Conservation (phyloP, 1,140 invertebrate species). For the Brachystomella parvula region DNA sequence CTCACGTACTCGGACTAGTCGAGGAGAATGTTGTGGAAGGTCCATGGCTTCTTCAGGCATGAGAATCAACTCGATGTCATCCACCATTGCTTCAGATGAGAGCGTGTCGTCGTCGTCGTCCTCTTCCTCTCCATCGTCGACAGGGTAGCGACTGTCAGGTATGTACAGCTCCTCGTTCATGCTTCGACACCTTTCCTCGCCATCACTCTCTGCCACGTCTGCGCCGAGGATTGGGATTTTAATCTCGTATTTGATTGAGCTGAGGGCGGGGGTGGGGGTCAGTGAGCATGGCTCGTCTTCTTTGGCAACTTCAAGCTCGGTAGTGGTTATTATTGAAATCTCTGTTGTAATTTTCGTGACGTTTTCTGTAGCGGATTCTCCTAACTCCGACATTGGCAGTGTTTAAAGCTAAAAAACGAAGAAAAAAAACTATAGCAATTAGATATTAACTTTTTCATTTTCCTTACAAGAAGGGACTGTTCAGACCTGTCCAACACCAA, state of each 20-base stretch:
- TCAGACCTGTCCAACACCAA: too few species aligned
- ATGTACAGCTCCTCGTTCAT: background rate
- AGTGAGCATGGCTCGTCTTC: background rate
- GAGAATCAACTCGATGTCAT: constrained; percentile 37
- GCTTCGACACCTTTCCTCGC: background rate
- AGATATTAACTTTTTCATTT: too few species aligned
- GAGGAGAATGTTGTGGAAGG: constrained; percentile 24
- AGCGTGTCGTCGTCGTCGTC: constrained; percentile 31
- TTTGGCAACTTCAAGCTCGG: background rate
- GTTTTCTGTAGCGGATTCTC: background rate
- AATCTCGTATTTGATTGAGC: constrained; percentile 1
- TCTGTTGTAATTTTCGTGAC: background rate
- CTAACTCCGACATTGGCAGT: too few species aligned
- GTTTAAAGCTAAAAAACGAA: too few species aligned
- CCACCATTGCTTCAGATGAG: constrained; percentile 35
- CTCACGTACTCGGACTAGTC: constrained; percentile 34
- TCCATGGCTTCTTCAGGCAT: constrained; percentile 36
- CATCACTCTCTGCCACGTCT: background rate
- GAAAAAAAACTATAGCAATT: too few species aligned
- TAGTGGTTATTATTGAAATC: background rate
- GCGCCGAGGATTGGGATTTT: background rate
- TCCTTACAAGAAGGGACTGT: too few species aligned
- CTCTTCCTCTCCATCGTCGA: constrained; percentile 15
- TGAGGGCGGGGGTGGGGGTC: background rate
- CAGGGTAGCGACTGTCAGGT: background rate